Evolutionary conservation across 2,888 invertebrate genomes (phyloP), one percentile per base, ranked within the genome.

Genomic region (Isoperla grammatica): DNA sequence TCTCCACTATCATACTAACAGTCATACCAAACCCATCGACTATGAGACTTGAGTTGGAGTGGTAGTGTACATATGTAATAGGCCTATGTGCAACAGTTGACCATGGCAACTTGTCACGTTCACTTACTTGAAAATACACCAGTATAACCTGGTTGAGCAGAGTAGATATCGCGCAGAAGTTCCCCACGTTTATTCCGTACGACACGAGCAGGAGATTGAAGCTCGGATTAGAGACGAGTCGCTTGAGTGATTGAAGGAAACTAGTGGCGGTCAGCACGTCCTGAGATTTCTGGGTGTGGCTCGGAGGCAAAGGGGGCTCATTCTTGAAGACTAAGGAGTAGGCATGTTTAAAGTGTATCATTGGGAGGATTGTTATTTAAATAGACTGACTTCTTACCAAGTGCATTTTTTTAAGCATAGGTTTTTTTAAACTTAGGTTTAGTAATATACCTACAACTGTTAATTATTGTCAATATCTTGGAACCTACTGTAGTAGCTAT

Each of bases 111-210:
- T 6, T 29, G 29, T 6, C 4, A 29, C 29, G 8, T 29, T 29
- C 23, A 35, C 50, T 12, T 53, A 53, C 53, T 12, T 37, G 39
- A 39, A 53, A 53, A 39, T 53, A 53, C n/a, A 11, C 11, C 39
- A 53, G 15, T 13, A 53, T 53, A 39, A 96, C 87, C 76, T 89
- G 88, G 74, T 94, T 95, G 45, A 98, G 75, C 39, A 96, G 82
- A 0, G 98, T 99, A 1, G 96, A 95, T 66, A 98, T 91, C 22
- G 96, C 97, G 73, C 98, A 98, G 75, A 96, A 97, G 8, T 91
- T 90, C 1, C 97, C 97, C 5, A 95, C 94, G 75, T 96, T 97
- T 69, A 96, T 85, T 1, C 95, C 95, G 71, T 96, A 96, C 2
- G 94, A 90, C 57, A 90, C 71, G 54, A 94, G 79, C 12, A 96